A percentile compares a stretch with the other conserved stretches of the same genome.
Conservation (phyloP, 2,113 vertebrate species). For the Peucedramus taeniatus region DNA sequence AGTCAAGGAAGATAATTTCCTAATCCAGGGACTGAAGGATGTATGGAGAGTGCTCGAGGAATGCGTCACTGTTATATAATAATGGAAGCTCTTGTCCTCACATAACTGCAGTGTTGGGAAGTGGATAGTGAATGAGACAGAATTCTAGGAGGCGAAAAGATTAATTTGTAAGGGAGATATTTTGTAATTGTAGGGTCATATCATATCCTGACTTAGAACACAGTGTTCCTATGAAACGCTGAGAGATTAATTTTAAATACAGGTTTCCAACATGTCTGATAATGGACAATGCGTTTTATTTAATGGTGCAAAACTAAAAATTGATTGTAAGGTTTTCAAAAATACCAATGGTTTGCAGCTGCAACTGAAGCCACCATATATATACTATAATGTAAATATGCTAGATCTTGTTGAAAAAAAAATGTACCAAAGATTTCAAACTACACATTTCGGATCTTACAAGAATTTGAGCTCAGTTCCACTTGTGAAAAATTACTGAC, state of each 20-base stretch:
- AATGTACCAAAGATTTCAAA: not conserved
- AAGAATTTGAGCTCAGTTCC: not conserved
- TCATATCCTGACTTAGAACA: not conserved
- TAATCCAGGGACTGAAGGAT: not conserved
- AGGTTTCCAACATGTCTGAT: not conserved
- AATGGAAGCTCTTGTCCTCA: not conserved
- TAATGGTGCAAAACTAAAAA: not conserved
- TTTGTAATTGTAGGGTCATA: not conserved
- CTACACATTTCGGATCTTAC: not conserved
- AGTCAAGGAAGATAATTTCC: not conserved
- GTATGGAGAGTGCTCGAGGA: not conserved
- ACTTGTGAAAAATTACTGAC: not conserved
- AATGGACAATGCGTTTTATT: not conserved
- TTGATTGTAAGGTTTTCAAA: not conserved
- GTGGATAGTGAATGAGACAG: not conserved
- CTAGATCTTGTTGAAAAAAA: not conserved
- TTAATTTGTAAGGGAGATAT: not conserved
- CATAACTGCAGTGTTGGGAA: not conserved
- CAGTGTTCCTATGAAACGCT: not conserved
- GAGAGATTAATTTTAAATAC: not conserved
- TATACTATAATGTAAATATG: not conserved
- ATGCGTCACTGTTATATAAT: not conserved
- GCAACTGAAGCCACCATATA: not conserved
- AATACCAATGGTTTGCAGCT: not conserved
- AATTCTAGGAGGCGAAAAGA: not conserved